Conservation (phyloP, 2,113 vertebrate species). For the Scomber scombrus region DNA sequence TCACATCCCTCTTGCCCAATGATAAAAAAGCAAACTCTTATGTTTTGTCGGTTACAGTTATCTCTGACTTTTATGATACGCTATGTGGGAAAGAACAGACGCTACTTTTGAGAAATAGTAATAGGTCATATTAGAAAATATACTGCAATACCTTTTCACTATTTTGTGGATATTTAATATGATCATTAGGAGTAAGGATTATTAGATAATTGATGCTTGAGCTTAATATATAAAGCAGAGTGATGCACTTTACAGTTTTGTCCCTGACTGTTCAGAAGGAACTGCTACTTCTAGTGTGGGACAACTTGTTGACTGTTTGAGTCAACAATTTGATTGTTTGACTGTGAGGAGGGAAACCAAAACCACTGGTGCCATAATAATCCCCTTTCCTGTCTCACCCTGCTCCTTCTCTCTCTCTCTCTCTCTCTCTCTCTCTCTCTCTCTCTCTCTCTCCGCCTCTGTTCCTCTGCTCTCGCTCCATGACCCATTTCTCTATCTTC, state of each 20-base stretch:
- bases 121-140: not conserved
- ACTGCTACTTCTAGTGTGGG: slow-evolving; percentile 15
- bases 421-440: slow-evolving; percentile 14
- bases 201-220: no score
- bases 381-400: no score
- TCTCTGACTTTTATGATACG: slow-evolving; percentile 15
- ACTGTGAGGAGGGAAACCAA: slow-evolving; percentile 31
- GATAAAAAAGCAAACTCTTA: not conserved
- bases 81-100: not conserved
- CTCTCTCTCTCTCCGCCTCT: not conserved
- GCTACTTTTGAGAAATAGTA: not conserved
- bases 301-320: slow-evolving; percentile 33
- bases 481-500: slow-evolving; percentile 51
- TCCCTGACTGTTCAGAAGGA: not conserved
- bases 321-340: slow-evolving; percentile 20
- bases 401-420: no score
- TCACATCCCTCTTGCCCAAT: not conserved
- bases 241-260: not conserved
- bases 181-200: no score
- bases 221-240: no score
- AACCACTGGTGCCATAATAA: slow-evolving; percentile 50
- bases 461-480: slow-evolving; percentile 7
- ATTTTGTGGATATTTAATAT: no score
- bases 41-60: slow-evolving; percentile 11
- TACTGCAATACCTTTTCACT: no score